Conservation (phyloP, 2,113 vertebrate genomes). For the Pungitius pungitius region DNA sequence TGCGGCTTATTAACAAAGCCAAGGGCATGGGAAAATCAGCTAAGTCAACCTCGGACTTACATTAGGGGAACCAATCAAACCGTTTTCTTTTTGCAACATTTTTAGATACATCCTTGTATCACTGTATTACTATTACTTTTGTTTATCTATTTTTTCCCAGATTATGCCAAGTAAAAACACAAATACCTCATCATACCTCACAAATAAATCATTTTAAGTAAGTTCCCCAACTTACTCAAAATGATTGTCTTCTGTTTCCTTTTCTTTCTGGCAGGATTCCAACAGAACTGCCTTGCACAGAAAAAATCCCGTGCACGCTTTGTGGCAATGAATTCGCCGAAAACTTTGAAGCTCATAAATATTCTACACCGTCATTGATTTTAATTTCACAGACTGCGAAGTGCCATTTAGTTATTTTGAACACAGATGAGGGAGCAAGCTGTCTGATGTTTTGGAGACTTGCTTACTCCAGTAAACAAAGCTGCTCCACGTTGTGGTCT, state of each 20-base stretch:
- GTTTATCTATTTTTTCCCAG: no score
- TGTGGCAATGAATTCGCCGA: slow-evolving; percentile 24
- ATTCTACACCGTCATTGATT: slow-evolving; percentile 53
- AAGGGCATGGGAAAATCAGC: slow-evolving; percentile 68
- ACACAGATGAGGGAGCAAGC: slow-evolving; percentile 53
- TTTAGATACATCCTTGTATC: neutral
- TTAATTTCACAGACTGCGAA: slow-evolving; percentile 68
- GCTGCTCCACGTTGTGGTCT: slow-evolving; percentile 29
- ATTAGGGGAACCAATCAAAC: slow-evolving; percentile 1
- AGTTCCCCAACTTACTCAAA: slow-evolving; percentile 4
- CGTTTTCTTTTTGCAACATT: neutral
- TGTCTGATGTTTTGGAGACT: slow-evolving; percentile 44
- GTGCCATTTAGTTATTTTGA: slow-evolving; percentile 52
- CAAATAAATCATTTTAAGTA: no score
- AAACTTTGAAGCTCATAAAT: slow-evolving; percentile 56
- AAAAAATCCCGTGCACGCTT: slow-evolving; percentile 28
- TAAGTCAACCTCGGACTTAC: slow-evolving; percentile 50
- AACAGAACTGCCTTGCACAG: slow-evolving; percentile 20
- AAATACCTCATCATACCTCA: neutral
- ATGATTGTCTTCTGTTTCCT: slow-evolving; percentile 12
- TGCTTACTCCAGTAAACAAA: slow-evolving; percentile 61
- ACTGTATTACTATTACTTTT: neutral
- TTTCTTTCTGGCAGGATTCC: slow-evolving; percentile 22
- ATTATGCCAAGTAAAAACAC: neutral
- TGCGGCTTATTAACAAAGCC: slow-evolving; percentile 68